These are phyloP conservation scores for Agrochola litura DNA, from an alignment of 2,888 invertebrate species.

Conservation along the genomic window DNA sequence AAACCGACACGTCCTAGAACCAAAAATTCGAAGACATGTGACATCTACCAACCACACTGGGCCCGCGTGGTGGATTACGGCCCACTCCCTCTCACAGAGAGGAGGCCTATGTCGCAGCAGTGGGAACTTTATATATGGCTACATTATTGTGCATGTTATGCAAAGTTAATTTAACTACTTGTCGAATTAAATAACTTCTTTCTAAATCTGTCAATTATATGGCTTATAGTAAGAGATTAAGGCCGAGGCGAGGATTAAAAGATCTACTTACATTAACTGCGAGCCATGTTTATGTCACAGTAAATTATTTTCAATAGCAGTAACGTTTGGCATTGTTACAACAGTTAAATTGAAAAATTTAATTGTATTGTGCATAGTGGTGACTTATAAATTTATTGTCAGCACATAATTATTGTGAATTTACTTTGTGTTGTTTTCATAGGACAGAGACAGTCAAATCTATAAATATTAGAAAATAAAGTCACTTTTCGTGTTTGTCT, in stretches of 20 bases:
- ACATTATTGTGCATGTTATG: no score
- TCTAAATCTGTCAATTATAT: neutral
- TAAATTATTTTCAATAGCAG: constrained; percentile 2
- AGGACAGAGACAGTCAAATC: no score
- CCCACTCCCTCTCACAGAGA: no score
- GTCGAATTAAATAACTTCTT: neutral
- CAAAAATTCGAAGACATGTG: no score
- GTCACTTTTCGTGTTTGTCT: no score
- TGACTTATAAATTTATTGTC: neutral
- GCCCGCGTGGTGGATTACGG: no score
- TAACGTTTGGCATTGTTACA: constrained; percentile 15
- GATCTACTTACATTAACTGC: neutral
- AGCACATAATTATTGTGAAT: neutral
- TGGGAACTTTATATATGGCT: no score
- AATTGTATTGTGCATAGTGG: neutral
- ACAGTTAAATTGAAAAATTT: constrained; percentile 3
- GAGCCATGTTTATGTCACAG: neutral
- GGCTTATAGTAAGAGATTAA: neutral
- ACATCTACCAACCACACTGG: no score
- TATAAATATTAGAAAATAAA: no score
- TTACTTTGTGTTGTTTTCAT: neutral
- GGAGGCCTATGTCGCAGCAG: no score
- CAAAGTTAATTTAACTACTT: neutral
- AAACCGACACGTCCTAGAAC: no score
- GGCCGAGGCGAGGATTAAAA: neutral